Evolutionary conservation across 2,888 invertebrate genomes (phyloP).

Genomic region (Germaria angustata): DNA sequence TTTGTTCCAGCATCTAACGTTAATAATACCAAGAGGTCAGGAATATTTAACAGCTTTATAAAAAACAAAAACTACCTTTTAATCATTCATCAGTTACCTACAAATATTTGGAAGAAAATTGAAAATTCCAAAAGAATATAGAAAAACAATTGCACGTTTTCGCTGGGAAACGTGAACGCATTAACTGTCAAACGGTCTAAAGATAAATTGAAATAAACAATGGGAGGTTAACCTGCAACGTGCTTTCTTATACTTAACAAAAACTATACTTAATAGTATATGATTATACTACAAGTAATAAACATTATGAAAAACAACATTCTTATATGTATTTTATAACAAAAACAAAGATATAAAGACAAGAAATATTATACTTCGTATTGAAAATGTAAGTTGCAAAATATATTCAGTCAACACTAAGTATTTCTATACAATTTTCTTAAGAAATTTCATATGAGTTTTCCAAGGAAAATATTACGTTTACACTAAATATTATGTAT

Average conservation of each 20-base stretch:
- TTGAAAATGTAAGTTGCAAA: not conserved
- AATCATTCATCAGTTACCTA: not conserved
- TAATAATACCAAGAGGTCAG: not conserved
- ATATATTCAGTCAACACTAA: not conserved
- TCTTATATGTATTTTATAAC: constrained; percentile 46
- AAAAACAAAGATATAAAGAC: constrained; percentile 29
- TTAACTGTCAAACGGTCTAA: constrained; percentile 54
- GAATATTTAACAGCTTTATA: not conserved
- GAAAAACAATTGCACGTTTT: constrained; percentile 57
- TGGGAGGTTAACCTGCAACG: not conserved
- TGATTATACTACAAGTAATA: constrained; percentile 33
- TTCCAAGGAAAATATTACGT: constrained; percentile 25
- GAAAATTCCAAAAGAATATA: not conserved
- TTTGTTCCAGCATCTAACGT: too few species aligned
- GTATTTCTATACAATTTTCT: not conserved
- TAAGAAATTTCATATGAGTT: constrained; percentile 2
- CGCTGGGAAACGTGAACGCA: constrained; percentile 52
- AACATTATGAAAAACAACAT: constrained; percentile 54
- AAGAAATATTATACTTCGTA: not conserved
- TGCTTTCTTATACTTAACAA: not conserved
- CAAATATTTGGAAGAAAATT: not conserved
- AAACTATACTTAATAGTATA: constrained; percentile 28
- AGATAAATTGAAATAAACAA: constrained; percentile 57
- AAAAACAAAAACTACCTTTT: constrained; percentile 1
- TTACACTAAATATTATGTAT: constrained; percentile 35